Evolutionary conservation across 2,797 vertebrate species (phyloP).

Genomic region (Lacerta bilineata): DNA sequence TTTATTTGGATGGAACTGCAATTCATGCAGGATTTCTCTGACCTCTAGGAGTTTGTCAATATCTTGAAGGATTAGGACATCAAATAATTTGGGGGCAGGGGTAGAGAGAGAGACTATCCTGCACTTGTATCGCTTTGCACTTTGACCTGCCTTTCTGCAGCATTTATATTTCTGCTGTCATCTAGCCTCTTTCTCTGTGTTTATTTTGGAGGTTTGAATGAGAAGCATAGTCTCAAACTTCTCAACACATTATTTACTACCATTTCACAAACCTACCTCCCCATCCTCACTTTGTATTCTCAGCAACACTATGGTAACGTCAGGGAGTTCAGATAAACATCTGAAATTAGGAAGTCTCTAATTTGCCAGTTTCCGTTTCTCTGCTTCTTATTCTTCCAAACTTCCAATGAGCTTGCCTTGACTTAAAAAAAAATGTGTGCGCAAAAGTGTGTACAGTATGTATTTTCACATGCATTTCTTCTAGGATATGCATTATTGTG

Average conservation of each 20-base stretch:
- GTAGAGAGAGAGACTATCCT: not conserved
- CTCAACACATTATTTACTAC: not conserved
- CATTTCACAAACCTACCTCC: not conserved
- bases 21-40: not conserved
- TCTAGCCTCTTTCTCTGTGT: no score
- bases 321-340: slow-evolving; percentile 4
- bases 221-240: not conserved
- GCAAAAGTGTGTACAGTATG: no score
- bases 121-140: not conserved
- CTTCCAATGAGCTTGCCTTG: no score
- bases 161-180: not conserved
- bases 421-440: no score
- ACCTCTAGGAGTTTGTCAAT: not conserved
- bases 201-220: not conserved
- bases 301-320: not conserved
- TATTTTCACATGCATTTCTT: no score
- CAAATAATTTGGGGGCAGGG: not conserved
- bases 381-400: no score
- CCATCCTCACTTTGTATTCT: not conserved
- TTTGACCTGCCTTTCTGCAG: not conserved
- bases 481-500: no score
- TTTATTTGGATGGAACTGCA: not conserved
- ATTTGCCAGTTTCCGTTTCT: no score
- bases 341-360: no score
- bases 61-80: not conserved